phyloP scores from a whole-genome alignment of 2,797 vertebrate genomes.

The Paratrypauchen microcephalus region DNA sequence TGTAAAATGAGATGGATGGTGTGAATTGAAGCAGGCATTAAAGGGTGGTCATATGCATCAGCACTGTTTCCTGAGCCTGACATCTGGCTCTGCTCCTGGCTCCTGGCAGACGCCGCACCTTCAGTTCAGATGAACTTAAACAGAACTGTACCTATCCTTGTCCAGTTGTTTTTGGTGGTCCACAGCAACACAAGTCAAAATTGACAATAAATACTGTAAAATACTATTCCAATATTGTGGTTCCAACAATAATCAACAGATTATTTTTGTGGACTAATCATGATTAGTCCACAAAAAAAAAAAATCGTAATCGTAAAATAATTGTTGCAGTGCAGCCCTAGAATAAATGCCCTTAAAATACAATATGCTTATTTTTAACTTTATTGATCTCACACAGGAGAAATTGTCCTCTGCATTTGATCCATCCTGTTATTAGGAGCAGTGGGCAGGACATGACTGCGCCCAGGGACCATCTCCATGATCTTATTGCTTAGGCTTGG shows the following conservation, averaged over 20 bases:
- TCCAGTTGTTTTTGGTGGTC: neutral
- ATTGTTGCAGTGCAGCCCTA: too few relatives aligned
- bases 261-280: too few relatives aligned
- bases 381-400: too few relatives aligned
- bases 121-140: conserved; percentile 48
- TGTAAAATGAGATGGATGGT: conserved; percentile 66
- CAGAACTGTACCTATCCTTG: neutral
- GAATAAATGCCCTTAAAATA: too few relatives aligned
- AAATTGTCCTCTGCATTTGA: too few relatives aligned
- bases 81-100: conserved; percentile 41
- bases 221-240: neutral
- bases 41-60: conserved; percentile 50
- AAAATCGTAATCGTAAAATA: too few relatives aligned
- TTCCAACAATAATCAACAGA: too few relatives aligned
- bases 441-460: too few relatives aligned
- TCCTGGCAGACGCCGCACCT: conserved; percentile 36
- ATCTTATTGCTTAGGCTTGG: too few relatives aligned
- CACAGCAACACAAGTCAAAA: neutral
- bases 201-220: neutral
- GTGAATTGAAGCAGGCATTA: conserved; percentile 61
- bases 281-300: too few relatives aligned
- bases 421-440: too few relatives aligned
- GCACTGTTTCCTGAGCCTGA: conserved; percentile 50
- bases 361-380: conserved; percentile 24
- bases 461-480: too few relatives aligned